Evolutionary conservation across 2,888 invertebrate genomes (phyloP).

Genomic region (Drosophila koepferae): DNA sequence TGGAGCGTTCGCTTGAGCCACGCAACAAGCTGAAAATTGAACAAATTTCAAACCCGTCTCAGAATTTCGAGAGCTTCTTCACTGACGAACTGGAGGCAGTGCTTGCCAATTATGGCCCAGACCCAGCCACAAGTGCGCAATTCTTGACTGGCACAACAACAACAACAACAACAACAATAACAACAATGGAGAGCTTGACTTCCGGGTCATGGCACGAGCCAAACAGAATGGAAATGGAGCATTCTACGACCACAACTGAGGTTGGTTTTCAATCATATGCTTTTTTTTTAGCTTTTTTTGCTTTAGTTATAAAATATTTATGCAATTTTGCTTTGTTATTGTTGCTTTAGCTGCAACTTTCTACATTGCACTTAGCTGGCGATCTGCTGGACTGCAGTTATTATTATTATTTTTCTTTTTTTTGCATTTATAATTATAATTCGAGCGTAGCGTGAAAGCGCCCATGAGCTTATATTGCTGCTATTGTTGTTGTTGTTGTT

Average conservation of each 20-base stretch:
- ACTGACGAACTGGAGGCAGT: conserved; percentile 11
- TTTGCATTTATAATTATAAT: conserved; percentile 55
- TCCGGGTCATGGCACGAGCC: conserved; percentile 50
- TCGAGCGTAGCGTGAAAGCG: conserved; percentile 75
- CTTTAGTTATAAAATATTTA: conserved; percentile 18
- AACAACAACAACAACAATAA: conserved; percentile 17
- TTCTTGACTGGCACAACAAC: conserved; percentile 56
- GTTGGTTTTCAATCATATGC: conserved; percentile 46
- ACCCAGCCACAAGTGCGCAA: conserved; percentile 37
- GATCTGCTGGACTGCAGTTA: conserved; percentile 62
- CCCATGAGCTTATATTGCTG: conserved; percentile 22
- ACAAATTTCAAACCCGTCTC: conserved; percentile 29
- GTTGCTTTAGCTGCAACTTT: conserved; percentile 49
- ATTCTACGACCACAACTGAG: conserved; percentile 60
- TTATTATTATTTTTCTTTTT: background rate
- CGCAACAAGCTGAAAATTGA: conserved; percentile 45
- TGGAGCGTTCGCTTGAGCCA: conserved; percentile 48
- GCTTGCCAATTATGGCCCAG: conserved; percentile 40
- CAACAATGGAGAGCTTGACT: conserved; percentile 36
- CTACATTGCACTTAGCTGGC: conserved; percentile 46
- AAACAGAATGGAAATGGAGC: conserved; percentile 20
- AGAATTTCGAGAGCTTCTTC: conserved; percentile 2
- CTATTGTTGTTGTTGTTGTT: conserved; percentile 36
- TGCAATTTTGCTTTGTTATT: conserved; percentile 28
- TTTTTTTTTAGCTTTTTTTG: background rate